Evolutionary conservation across 2,888 invertebrate species (phyloP), one percentile per base, ranked within the genome.

Genomic region (Drosophila greeni): DNA sequence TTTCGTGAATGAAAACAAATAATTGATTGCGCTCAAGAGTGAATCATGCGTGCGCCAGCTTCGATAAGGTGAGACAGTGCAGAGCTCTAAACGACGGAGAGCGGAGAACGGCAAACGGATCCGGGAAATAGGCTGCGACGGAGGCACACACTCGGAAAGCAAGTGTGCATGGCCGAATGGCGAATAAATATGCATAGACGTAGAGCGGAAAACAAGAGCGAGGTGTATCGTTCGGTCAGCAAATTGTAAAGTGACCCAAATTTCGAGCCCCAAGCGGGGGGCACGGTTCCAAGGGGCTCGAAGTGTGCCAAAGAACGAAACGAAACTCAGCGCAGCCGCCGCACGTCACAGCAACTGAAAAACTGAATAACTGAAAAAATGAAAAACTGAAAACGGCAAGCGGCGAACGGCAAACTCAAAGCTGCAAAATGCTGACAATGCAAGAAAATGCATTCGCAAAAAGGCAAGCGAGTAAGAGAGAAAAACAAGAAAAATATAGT

Each of bases 231-330:
- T 77, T 77, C 75, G 85, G 85, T 82, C 79, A 80, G 79, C 79
- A 70, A 84, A 83, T 80, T 80, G 72, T 82, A 82, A 73, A 83
- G 74, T 85, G 85, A 82, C 85, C 85, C 81, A 82, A 82, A 85
- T 85, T 85, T 70, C 45, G 24, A 54, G 54, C 62, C 65, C 71
- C 68, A 65, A 57, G 49, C 45, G 40, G 47, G 51, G n/a, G 33
- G 34, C 20, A 36, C 33, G 18, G 58, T 18, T 47, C 45, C 45
- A 47, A 23, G 42, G 48, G 75, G 67, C 68, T 53, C 83, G 78
- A 85, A 80, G 85, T 85, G 76, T 84, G 84, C 82, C 85, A 82
- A 76, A 77, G 83, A 61, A 60, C 62, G 59, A 61, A 43, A 59
- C 66, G 66, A 62, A 62, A 62, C 62, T 53, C 53, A 78, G 80